A percentile compares a stretch with the other conserved stretches of the same genome.
phyloP scores from a whole-genome alignment of 1,140 invertebrate species.

The Thaumatotibia leucotreta region DNA sequence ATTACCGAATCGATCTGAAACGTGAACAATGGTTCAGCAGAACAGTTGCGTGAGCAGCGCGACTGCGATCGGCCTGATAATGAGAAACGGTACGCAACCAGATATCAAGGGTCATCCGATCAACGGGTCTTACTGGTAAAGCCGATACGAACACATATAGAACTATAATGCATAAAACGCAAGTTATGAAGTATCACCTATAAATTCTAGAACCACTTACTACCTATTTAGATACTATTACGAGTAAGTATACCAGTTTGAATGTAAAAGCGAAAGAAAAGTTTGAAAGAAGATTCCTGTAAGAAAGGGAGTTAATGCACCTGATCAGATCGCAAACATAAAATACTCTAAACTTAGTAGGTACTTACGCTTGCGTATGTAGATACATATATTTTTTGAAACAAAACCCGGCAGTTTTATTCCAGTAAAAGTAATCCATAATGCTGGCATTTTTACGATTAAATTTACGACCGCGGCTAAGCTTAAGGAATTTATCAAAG shows the following conservation, averaged over 20 bases:
- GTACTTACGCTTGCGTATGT: neutral
- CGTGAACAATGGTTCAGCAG: slow-evolving; percentile 59
- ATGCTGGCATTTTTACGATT: slow-evolving; percentile 36
- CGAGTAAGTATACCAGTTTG: too few relatives aligned
- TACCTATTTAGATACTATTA: too few relatives aligned
- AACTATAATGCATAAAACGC: neutral
- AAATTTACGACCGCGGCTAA: slow-evolving; percentile 47
- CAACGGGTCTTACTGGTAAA: neutral
- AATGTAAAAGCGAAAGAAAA: too few relatives aligned
- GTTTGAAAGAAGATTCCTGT: too few relatives aligned
- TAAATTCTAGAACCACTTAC: too few relatives aligned
- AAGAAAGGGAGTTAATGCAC: too few relatives aligned
- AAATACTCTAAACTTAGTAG: slow-evolving; percentile 18
- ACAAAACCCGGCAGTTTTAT: slow-evolving; percentile 28
- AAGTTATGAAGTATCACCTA: too few relatives aligned
- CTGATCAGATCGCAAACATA: too few relatives aligned
- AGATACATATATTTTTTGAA: neutral
- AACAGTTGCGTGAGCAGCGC: slow-evolving; percentile 59
- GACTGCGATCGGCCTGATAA: slow-evolving; percentile 42
- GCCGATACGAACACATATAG: neutral
- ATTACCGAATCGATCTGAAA: slow-evolving; percentile 57
- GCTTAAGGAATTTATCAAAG: slow-evolving; percentile 47
- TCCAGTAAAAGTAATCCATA: slow-evolving; percentile 34
- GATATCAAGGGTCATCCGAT: slow-evolving; percentile 36
- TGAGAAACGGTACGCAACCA: slow-evolving; percentile 39